phyloP scores from a whole-genome alignment of 2,888 invertebrate species.

The Yponomeuta plumbellus region DNA sequence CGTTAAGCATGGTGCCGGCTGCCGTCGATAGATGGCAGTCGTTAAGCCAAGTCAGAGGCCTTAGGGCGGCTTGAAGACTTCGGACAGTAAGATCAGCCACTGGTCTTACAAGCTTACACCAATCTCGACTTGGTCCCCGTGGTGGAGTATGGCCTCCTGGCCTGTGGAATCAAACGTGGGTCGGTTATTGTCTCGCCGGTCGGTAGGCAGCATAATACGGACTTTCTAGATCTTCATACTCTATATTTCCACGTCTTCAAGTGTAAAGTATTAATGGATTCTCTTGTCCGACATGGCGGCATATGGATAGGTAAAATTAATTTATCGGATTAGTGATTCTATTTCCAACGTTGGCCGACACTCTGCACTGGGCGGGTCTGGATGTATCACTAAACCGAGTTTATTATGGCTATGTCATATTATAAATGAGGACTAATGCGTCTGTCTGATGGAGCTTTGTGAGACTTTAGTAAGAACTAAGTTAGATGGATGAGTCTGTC shows the following conservation, averaged over 20 bases:
- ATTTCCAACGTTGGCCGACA: background rate
- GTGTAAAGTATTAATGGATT: constrained; percentile 1
- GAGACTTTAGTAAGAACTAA: background rate
- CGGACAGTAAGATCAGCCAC: no score
- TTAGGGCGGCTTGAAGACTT: no score
- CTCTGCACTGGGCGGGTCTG: background rate
- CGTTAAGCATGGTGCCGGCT: no score
- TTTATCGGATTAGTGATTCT: background rate
- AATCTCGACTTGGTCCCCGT: no score
- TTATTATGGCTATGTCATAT: background rate
- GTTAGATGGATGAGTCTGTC: background rate
- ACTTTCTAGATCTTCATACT: background rate
- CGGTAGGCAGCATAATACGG: background rate
- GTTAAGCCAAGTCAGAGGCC: no score
- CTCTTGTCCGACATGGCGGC: background rate
- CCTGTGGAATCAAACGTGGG: no score
- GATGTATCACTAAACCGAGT: background rate
- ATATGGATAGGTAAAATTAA: background rate
- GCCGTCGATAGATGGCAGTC: no score
- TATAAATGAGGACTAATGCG: background rate
- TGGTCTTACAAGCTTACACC: no score
- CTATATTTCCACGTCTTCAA: background rate
- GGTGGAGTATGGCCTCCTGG: no score
- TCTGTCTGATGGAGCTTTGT: background rate
- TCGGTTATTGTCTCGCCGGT: no score